phyloP scores from a whole-genome alignment of 64 coral and sea anemone genomes.

The Acropora tenuis region DNA sequence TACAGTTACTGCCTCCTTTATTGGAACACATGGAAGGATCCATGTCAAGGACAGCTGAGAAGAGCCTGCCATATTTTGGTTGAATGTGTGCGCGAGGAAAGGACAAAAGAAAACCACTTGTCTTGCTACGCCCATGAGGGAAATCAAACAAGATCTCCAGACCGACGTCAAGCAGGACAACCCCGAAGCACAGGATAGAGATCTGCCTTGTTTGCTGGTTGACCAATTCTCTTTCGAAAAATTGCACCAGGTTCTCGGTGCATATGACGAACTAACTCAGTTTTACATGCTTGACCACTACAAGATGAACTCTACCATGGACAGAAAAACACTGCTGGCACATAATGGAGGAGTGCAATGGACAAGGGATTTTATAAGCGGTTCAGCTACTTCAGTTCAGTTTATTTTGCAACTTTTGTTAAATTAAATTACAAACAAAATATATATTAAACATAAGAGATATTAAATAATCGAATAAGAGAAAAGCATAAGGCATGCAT shows the following conservation, averaged over 20 bases:
- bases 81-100: constrained; percentile 61
- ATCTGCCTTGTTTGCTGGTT: constrained; percentile 48
- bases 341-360: constrained; percentile 64
- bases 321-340: constrained; percentile 56
- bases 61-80: constrained; percentile 46
- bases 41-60: constrained; percentile 57
- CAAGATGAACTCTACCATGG: constrained; percentile 56
- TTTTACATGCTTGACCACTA: constrained; percentile 69
- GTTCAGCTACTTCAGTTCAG: constrained; percentile 64
- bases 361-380: constrained; percentile 36
- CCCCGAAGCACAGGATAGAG: constrained; percentile 43
- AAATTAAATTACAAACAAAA: no score
- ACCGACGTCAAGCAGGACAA: constrained; percentile 35
- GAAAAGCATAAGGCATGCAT: no score
- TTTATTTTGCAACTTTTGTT: no score
- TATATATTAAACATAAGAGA: no score
- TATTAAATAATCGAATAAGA: no score
- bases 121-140: constrained; percentile 36
- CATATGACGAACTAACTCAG: constrained; percentile 64
- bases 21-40: constrained; percentile 30
- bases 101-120: constrained; percentile 60
- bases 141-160: constrained; percentile 62
- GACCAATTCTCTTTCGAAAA: constrained; percentile 68
- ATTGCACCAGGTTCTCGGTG: constrained; percentile 51
- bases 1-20: constrained; percentile 14